phyloP scores from a whole-genome alignment of 2,113 vertebrate genomes.

The Thamnophis sirtalis region DNA sequence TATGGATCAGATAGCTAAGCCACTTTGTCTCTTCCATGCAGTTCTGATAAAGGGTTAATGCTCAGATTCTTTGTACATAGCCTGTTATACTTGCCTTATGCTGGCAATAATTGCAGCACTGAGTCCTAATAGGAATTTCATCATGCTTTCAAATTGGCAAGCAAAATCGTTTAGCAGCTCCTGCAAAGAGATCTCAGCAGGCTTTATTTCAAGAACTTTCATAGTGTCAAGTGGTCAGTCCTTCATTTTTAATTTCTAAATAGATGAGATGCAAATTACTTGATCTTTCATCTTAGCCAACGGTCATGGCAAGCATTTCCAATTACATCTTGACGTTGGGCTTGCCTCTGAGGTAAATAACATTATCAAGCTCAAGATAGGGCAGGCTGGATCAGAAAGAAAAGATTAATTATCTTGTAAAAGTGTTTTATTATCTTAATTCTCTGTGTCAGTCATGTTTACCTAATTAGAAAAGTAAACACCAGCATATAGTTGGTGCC shows the following conservation, averaged over 20 bases:
- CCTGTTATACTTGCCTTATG: constrained; percentile 52
- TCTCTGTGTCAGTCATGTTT: constrained; percentile 54
- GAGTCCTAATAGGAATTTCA: constrained; percentile 61
- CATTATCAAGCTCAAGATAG: constrained; percentile 50
- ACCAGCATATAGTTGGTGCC: constrained; percentile 30
- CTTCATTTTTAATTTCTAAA: constrained; percentile 69
- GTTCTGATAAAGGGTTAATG: constrained; percentile 29
- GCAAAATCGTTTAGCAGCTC: constrained; percentile 59
- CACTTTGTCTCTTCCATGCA: not conserved
- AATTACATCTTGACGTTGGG: constrained; percentile 51
- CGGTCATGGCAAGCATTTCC: constrained; percentile 55
- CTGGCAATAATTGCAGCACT: constrained; percentile 50
- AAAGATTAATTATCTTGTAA: constrained; percentile 59
- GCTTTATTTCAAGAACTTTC: constrained; percentile 66
- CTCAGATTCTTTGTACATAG: constrained; percentile 34
- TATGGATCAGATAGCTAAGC: not conserved
- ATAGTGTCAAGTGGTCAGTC: constrained; percentile 69
- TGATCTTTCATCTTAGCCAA: constrained; percentile 55
- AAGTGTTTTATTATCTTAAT: constrained; percentile 60
- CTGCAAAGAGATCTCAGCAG: constrained; percentile 66
- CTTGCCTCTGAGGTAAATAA: constrained; percentile 62
- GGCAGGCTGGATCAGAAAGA: constrained; percentile 47
- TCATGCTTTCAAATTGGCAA: constrained; percentile 57
- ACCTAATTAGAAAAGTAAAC: constrained; percentile 64
- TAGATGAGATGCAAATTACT: constrained; percentile 66